Percentiles rank a stretch among this genome's conserved stretches.
Evolutionary conservation across 1,140 invertebrate species (phyloP).

Genomic region (Zaprionus kolodkinae): DNA sequence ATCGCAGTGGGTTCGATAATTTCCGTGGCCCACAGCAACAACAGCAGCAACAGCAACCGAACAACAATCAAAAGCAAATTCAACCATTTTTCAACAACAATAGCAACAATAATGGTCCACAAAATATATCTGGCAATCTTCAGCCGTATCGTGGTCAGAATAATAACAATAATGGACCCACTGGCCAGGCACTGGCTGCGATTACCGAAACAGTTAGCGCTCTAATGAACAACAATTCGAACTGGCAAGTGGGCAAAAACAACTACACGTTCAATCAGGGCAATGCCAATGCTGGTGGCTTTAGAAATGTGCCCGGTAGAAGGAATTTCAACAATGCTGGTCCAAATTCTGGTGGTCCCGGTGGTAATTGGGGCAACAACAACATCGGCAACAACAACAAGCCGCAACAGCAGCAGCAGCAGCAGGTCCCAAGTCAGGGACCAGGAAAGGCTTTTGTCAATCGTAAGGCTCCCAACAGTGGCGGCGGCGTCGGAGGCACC

Average conservation of each 20-base stretch:
- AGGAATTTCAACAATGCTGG: background rate
- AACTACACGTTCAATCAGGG: slow-evolving; percentile 12
- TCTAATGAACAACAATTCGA: slow-evolving; percentile 23
- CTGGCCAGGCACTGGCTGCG: slow-evolving; percentile 6
- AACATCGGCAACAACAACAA: slow-evolving; percentile 11
- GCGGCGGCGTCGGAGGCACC: background rate
- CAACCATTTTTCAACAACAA: slow-evolving; percentile 16
- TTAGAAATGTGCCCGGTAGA: background rate
- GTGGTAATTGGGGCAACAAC: slow-evolving; percentile 1
- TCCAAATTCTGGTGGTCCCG: background rate
- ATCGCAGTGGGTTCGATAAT: slow-evolving; percentile 17
- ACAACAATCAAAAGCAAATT: slow-evolving; percentile 13
- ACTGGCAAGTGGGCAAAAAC: slow-evolving; percentile 44
- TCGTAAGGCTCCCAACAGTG: background rate
- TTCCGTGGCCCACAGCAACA: slow-evolving; percentile 33
- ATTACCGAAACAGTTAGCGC: slow-evolving; percentile 35
- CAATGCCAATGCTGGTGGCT: slow-evolving; percentile 17
- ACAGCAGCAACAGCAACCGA: slow-evolving; percentile 6
- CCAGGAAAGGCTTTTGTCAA: slow-evolving; percentile 3
- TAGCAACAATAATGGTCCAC: background rate
- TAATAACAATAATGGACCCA: background rate
- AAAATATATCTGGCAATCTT: slow-evolving; percentile 12
- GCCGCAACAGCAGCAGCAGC: slow-evolving; percentile 12
- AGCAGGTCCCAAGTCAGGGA: background rate
- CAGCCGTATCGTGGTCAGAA: slow-evolving; percentile 15